Conservation (phyloP, 2,113 vertebrate species). For the Salvelinus fontinalis region DNA sequence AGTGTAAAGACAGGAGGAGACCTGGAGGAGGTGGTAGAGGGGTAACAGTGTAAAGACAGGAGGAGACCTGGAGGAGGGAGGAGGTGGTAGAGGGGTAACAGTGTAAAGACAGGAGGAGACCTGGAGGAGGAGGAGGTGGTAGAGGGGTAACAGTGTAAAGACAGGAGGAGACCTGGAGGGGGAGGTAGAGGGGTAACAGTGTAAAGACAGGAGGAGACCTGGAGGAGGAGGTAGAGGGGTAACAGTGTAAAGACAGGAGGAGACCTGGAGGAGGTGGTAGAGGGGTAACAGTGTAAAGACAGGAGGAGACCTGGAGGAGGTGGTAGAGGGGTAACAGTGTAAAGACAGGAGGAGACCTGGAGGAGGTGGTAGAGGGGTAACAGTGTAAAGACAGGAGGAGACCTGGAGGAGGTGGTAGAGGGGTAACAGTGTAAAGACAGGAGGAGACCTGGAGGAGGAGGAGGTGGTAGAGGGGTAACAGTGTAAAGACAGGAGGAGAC, state of each 20-base stretch:
- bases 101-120: slow-evolving; percentile 58
- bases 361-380: background rate
- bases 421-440: no score
- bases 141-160: background rate
- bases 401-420: slow-evolving; percentile 54
- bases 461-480: background rate
- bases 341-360: slow-evolving; percentile 68
- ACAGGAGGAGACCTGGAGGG: slow-evolving; percentile 68
- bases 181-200: background rate
- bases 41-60: no score
- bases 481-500: no score
- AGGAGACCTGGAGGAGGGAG: slow-evolving; percentile 68
- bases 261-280: slow-evolving; percentile 66
- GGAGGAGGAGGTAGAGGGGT: background rate
- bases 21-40: slow-evolving; percentile 53
- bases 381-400: slow-evolving; percentile 49
- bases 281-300: no score
- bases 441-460: slow-evolving; percentile 68
- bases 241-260: slow-evolving; percentile 15
- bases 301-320: slow-evolving; percentile 69
- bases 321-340: background rate
- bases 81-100: background rate
- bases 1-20: slow-evolving; percentile 50
- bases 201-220: slow-evolving; percentile 68
- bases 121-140: slow-evolving; percentile 40